phyloP scores from a whole-genome alignment of 2,797 vertebrate genomes.

The Melanotaenia maccullochi region DNA sequence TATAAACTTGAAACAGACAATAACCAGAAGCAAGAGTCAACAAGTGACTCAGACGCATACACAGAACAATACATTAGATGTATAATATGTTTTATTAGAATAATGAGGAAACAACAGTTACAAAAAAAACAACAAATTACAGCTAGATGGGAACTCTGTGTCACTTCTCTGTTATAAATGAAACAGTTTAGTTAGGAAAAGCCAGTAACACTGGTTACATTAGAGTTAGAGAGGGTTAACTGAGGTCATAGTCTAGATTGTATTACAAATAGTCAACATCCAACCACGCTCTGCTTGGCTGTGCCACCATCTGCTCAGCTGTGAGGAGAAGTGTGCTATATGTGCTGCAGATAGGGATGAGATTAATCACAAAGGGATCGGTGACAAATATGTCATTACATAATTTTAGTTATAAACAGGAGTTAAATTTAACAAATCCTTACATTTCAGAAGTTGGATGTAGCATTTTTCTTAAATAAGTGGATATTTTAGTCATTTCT shows the following conservation, averaged over 20 bases:
- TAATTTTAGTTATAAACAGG: background rate
- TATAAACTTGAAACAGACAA: too few species aligned
- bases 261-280: background rate
- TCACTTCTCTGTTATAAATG: background rate
- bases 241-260: background rate
- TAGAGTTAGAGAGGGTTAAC: background rate
- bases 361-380: background rate
- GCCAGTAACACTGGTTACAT: background rate
- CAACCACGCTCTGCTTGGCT: background rate
- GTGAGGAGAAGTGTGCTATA: background rate
- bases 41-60: too few species aligned
- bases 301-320: background rate
- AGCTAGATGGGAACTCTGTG: background rate
- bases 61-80: too few species aligned
- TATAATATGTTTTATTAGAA: too few species aligned
- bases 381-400: background rate
- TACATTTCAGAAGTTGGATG: background rate
- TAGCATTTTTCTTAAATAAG: background rate
- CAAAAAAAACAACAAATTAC: too few species aligned
- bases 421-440: background rate
- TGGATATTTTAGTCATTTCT: too few species aligned
- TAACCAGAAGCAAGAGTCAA: too few species aligned
- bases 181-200: background rate
- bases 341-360: background rate
- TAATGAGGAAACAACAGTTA: too few species aligned